Evolutionary conservation across 2,888 invertebrate species (phyloP).

Genomic region (Frankliniella fusca): DNA sequence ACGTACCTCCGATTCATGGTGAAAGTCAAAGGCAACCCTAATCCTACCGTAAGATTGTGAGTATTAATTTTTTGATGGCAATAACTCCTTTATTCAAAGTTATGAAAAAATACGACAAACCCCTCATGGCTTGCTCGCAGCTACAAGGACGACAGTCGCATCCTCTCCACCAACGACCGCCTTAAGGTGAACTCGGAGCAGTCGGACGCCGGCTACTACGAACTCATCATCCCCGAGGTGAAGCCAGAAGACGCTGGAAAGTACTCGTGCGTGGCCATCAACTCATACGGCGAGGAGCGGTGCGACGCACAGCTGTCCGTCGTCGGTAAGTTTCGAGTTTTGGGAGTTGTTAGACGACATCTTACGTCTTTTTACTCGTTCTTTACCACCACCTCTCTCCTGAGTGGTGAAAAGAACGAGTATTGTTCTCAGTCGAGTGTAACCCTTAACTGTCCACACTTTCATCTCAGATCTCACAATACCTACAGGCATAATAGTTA

Average conservation of each 20-base stretch:
- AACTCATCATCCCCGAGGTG: conserved; percentile 79
- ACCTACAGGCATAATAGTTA: too few relatives aligned
- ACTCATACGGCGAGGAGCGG: conserved; percentile 71
- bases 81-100: too few relatives aligned
- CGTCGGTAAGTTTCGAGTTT: conserved; percentile 55
- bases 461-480: too few relatives aligned
- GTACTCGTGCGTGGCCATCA: conserved; percentile 80
- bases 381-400: too few relatives aligned
- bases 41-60: conserved; percentile 88
- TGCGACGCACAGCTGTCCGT: conserved; percentile 75
- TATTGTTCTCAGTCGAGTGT: too few relatives aligned
- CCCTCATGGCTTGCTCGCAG: conserved; percentile 48
- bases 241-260: conserved; percentile 70
- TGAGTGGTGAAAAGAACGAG: too few relatives aligned
- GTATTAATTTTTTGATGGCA: conserved; percentile 45
- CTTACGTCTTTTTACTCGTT: neutral
- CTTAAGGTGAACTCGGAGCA: conserved; percentile 69
- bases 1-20: conserved; percentile 85
- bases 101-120: too few relatives aligned
- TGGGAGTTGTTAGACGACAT: neutral
- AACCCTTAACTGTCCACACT: too few relatives aligned
- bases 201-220: conserved; percentile 79
- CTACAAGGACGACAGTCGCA: conserved; percentile 74
- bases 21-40: conserved; percentile 81
- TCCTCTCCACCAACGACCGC: conserved; percentile 62